Conservation (phyloP, 1,140 invertebrate species). For the Pseudomyrmex concolor region DNA sequence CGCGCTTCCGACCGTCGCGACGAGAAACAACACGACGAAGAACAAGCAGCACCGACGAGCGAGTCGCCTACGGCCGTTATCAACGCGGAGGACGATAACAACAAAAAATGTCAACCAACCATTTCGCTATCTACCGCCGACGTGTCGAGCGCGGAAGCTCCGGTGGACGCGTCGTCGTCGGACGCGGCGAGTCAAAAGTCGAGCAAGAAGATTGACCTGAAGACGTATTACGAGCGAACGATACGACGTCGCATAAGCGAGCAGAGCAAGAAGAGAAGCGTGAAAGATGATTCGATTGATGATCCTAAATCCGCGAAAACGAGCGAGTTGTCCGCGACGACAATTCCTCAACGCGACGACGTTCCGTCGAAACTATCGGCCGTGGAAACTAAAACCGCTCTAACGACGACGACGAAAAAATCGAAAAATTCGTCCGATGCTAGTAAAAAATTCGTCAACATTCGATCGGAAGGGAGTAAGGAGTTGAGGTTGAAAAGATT, state of each 20-base stretch:
- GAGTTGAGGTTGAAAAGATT: constrained; percentile 77
- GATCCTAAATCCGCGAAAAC: too few species aligned
- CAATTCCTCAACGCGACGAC: too few species aligned
- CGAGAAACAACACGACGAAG: neutral
- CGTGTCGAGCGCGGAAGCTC: neutral
- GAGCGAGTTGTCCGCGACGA: too few species aligned
- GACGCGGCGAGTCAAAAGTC: neutral
- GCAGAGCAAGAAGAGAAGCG: constrained; percentile 43
- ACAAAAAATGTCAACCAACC: neutral
- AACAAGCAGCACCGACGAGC: neutral
- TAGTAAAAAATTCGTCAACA: constrained; percentile 73
- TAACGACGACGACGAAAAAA: constrained; percentile 3
- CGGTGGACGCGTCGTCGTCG: neutral
- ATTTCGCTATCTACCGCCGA: neutral
- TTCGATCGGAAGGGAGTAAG: constrained; percentile 78
- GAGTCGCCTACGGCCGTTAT: neutral
- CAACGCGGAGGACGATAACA: neutral
- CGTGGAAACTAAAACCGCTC: neutral
- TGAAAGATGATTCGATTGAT: neutral
- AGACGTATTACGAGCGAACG: constrained; percentile 79
- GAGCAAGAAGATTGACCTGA: constrained; percentile 79
- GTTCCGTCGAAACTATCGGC: neutral
- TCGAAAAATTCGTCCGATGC: constrained; percentile 1
- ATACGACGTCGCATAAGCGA: constrained; percentile 75
- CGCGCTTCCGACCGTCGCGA: neutral